These are phyloP conservation scores for Melanotaenia trifasciata DNA, from an alignment of 2,797 vertebrate genomes.

Conservation along the genomic window DNA sequence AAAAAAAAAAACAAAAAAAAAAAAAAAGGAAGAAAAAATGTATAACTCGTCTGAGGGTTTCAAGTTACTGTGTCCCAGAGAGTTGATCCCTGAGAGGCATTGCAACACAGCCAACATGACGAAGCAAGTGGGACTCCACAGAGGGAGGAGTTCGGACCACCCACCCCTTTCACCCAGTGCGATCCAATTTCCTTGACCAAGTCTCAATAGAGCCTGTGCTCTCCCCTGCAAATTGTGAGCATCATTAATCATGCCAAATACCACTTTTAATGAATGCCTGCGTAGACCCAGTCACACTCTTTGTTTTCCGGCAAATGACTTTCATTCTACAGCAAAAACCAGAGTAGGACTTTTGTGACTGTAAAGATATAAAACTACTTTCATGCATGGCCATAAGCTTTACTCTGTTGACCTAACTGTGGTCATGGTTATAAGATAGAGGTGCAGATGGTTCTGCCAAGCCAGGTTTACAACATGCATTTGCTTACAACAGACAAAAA, in stretches of 20 bases:
- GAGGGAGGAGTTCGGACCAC: constrained; percentile 65
- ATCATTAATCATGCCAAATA: constrained; percentile 84
- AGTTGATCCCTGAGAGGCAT: constrained; percentile 53
- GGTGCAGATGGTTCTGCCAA: constrained; percentile 23
- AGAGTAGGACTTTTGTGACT: constrained; percentile 53
- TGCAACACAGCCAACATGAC: constrained; percentile 60
- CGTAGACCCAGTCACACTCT: constrained; percentile 51
- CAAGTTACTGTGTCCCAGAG: constrained; percentile 67
- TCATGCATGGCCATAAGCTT: constrained; percentile 48
- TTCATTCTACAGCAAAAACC: constrained; percentile 47
- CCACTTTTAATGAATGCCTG: constrained; percentile 80
- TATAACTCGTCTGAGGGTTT: constrained; percentile 63
- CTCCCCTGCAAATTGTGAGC: constrained; percentile 70
- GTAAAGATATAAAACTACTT: constrained; percentile 57
- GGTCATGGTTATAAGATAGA: constrained; percentile 32
- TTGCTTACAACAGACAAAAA: constrained; percentile 27
- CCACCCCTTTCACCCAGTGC: constrained; percentile 57
- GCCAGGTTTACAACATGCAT: constrained; percentile 11
- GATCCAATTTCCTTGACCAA: constrained; percentile 51
- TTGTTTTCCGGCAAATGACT: constrained; percentile 70
- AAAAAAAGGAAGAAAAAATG: constrained; percentile 52
- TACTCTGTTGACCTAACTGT: constrained; percentile 53
- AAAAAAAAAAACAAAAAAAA: constrained; percentile 52
- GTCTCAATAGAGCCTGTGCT: constrained; percentile 51
- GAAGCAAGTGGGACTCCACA: constrained; percentile 51